Percentiles rank a stretch among this genome's conserved stretches.
These are phyloP conservation scores for Gallinago media DNA, from an alignment of 2,113 vertebrate species.

Conservation along the genomic window DNA sequence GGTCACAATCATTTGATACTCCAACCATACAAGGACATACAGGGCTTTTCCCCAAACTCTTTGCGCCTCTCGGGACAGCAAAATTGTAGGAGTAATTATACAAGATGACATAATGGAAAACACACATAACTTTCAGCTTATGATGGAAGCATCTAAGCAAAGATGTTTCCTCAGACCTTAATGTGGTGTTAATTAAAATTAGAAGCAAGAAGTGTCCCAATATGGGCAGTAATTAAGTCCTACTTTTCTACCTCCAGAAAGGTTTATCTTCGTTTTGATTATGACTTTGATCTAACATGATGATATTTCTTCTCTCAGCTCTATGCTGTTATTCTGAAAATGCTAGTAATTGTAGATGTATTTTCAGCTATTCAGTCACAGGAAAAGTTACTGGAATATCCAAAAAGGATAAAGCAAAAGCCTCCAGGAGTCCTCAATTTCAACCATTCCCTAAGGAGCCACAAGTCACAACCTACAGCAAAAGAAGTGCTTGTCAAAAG, in stretches of 20 bases:
- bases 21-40: fast-evolving
- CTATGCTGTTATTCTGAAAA: background rate
- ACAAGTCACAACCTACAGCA: background rate
- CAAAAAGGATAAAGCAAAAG: background rate
- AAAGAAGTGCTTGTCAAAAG: background rate
- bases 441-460: background rate
- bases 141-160: background rate
- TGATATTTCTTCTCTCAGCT: background rate
- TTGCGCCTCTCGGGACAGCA: background rate
- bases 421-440: background rate
- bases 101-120: background rate
- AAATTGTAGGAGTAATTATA: background rate
- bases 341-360: background rate
- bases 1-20: background rate
- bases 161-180: background rate
- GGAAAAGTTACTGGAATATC: background rate
- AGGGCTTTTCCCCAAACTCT: background rate
- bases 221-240: background rate
- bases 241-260: background rate
- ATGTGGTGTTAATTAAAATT: background rate
- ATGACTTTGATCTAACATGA: background rate
- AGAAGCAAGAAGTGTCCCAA: background rate
- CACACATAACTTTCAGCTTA: background rate
- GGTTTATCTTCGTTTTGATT: background rate
- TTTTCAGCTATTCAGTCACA: background rate